Base-by-base conservation (phyloP, 2,888 invertebrate species). In the Digitonthophagus gazella region DNA sequence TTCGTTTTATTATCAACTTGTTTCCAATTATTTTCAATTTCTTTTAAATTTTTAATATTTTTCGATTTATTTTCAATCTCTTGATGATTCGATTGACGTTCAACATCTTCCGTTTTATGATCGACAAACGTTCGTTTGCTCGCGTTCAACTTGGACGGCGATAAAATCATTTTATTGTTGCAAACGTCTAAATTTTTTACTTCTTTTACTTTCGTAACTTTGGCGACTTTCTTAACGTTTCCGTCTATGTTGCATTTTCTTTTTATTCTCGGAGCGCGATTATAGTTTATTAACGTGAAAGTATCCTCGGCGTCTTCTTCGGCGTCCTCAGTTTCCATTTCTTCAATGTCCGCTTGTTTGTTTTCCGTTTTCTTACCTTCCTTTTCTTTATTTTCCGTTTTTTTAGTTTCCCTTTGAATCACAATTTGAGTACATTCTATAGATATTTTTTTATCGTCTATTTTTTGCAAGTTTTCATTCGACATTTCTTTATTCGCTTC, bases 81-180 rank as follows among this genome's bases (percentile, higher is more conserved):
- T n/a, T n/a, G n/a, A n/a, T n/a, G n/a, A n/a, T n/a, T n/a, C n/a
- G n/a, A n/a, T n/a, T n/a, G n/a, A n/a, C n/a, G n/a, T n/a, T n/a
- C n/a, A n/a, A n/a, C n/a, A n/a, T n/a, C n/a, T n/a, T 57, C 57
- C 57, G 11, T 67, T 6, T 55, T 22, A 14, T 56, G 58, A 55
- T 75, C 73, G n/a, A 76, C 71, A 54, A 76, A 66, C 6, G 73
- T 73, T 69, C 77, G 63, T 72, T 78, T 80, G 64, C 73, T 79
- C 0, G 77, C 76, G 61, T 76, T 79, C 58, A 78, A 70, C 71
- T 79, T 79, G 1, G 78, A 78, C n/a, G 79, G 78, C 0, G 78
- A 79, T 1, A 78, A 67, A 58, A 79, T 71, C 64, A 75, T 67
- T 44, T 72, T 73, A 15, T 64, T 58, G 56, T 76, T 75, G 8